A percentile compares a stretch with the other conserved stretches of the same genome.
Evolutionary conservation across 2,888 invertebrate species (phyloP).

Genomic region (Diarsia rubi): DNA sequence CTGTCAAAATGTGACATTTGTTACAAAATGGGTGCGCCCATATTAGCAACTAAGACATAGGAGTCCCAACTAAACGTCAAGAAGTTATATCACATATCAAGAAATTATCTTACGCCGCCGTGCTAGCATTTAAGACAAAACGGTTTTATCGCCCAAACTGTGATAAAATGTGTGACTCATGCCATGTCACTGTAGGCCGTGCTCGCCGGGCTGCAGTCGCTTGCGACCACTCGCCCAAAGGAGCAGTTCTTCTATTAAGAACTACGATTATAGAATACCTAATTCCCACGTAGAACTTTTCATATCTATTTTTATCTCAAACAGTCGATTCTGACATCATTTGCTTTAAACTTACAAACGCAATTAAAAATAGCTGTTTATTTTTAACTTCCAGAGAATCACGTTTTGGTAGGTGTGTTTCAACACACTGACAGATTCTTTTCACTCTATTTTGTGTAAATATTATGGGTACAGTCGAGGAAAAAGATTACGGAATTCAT

Average conservation of each 20-base stretch:
- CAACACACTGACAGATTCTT: conserved; percentile 35
- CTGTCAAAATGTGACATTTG: too few relatives aligned
- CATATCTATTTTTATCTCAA: conserved; percentile 15
- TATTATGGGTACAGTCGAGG: conserved; percentile 13
- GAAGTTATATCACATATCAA: too few relatives aligned
- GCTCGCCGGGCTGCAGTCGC: too few relatives aligned
- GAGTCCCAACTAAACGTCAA: too few relatives aligned
- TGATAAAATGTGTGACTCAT: too few relatives aligned
- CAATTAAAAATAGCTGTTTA: conserved; percentile 50
- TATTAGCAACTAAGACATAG: too few relatives aligned
- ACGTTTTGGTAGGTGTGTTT: conserved; percentile 23
- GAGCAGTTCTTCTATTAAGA: background rate
- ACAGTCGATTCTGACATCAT: conserved; percentile 39
- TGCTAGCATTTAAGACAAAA: too few relatives aligned
- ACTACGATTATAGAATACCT: background rate
- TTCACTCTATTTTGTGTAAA: conserved; percentile 37
- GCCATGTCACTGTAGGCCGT: too few relatives aligned
- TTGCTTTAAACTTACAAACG: conserved; percentile 2
- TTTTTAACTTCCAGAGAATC: conserved; percentile 25
- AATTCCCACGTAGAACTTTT: background rate
- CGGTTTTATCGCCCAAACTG: too few relatives aligned
- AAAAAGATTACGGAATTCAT: conserved; percentile 4
- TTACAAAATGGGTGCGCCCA: too few relatives aligned
- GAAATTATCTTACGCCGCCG: too few relatives aligned
- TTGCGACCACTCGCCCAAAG: too few relatives aligned